Base-by-base conservation (phyloP, 2,113 vertebrate genomes). In the Nibea albiflora region DNA sequence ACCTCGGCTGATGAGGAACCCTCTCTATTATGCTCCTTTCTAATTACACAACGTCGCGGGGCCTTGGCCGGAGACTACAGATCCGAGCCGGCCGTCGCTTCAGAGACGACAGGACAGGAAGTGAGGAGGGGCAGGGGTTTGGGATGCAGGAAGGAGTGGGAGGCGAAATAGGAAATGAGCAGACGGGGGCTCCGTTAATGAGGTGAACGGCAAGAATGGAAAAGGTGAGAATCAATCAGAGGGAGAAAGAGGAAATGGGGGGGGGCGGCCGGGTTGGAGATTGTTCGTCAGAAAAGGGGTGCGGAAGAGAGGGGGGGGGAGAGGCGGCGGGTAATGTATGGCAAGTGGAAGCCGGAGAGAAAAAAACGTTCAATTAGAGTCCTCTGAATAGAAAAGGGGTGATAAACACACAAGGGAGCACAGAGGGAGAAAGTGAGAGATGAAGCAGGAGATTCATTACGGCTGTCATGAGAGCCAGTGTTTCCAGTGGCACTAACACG, bases 221-320 rank as follows among this genome's bases (percentile, higher is more conserved):
- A 93, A 92, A 94, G 94, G 94, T 94, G 93, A 94, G 78, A 94
- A 94, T 93, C 94, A 94, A 94, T 94, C 93, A 93, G 8, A 76
- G 66, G 80, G 66, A 86, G 88, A 89, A 79, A 79, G 84, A 87
- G 88, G 80, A 90, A 86, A 78, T 68, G 26, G 73, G 66, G 73
- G 66, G 73, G 68, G 83, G 76, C 54, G 71, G 87, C 69, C 46
- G 54, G 74, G 74, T 68, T 84, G 79, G 80, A 86, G 85, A 86
- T 83, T 86, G 91, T 92, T 87, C 87, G 26, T 88, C 63, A 68
- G 56, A 53, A 78, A 81, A 80, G 15, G 31, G 39, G 57, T 16
- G 20, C 3, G 66, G 24, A 73, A 71, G 44, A 14, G 9, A 3
- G n/a, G 24, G 24, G 24, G 71, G 39, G n/a, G 11, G 14, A 68